Evolutionary conservation across 2,797 vertebrate species (phyloP).

Genomic region (Falco novaeseelandiae): DNA sequence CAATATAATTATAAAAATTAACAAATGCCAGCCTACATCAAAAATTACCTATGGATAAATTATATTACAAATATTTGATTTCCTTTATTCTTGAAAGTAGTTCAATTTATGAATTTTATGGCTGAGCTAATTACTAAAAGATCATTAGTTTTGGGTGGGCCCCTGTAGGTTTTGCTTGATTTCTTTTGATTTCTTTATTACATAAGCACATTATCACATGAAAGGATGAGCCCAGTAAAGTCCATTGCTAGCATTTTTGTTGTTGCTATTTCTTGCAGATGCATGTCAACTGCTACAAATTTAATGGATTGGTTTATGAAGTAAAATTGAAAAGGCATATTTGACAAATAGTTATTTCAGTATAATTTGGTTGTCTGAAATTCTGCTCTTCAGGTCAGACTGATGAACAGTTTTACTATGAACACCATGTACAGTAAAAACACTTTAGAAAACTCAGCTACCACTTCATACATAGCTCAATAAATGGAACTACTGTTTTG

Average conservation of each 20-base stretch:
- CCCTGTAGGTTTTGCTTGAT: not conserved
- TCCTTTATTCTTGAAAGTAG: not conserved
- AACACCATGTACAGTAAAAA: not conserved
- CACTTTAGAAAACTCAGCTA: not conserved
- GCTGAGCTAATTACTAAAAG: not conserved
- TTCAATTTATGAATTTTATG: not conserved
- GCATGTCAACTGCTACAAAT: not conserved
- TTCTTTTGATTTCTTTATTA: not conserved
- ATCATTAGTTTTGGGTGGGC: not conserved
- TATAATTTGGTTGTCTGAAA: not conserved
- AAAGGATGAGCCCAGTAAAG: not conserved
- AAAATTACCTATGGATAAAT: not conserved
- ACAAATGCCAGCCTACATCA: not conserved
- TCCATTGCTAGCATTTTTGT: not conserved
- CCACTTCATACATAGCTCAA: not conserved
- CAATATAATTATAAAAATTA: not conserved
- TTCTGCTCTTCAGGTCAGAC: not conserved
- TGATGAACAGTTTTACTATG: not conserved
- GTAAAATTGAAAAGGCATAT: not conserved
- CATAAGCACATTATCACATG: not conserved
- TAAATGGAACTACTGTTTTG: not conserved
- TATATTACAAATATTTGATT: fast-evolving
- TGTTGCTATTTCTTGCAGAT: not conserved
- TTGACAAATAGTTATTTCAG: not conserved
- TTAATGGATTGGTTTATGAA: not conserved